Evolutionary conservation across 2,113 vertebrate genomes (phyloP), one percentile per base, ranked within the genome.

Genomic region (Crotophaga sulcirostris): DNA sequence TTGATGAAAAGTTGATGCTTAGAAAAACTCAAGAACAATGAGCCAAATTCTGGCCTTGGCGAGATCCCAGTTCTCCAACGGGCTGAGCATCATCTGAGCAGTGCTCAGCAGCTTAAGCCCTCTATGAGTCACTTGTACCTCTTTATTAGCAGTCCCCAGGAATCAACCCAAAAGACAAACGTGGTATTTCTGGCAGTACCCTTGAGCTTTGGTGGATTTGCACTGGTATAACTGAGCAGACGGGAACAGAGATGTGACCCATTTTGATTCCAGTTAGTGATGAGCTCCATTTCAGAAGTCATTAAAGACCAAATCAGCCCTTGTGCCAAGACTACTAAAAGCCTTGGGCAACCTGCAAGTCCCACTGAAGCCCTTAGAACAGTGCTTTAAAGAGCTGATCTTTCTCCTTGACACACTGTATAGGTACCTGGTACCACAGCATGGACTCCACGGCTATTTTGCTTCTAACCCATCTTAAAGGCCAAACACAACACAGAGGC

Each of bases 111-210:
- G 77, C 62, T 78, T 72, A 55, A 31, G 36, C 54, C 68, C 81
- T 89, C 25, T 29, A n/a, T 96, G 93, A 95, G 79, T 96, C 96
- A 94, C 93, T 94, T 56, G 68, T 68, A 84, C 68, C 60, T 88
- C 76, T 93, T 81, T 84, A 84, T 76, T 54, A 64, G 28, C 69
- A 62, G 54, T 76, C 77, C 66, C 69, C 24, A 18, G 86, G 88
- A 95, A 95, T 75, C 80, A 89, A 64, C 86, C 90, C 96, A 88
- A 86, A 92, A 94, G 93, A 84, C 56, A 89, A 92, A 77, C 1
- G 11, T 1, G 3, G 56, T 93, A 92, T 95, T 96, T 95, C 88
- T 84, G 88, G 40, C 69, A 86, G 62, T 31, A 69, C 54, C 79
- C 74, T 89, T 87, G 80, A 66, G 58, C 45, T 89, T 82, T 84